A percentile compares a stretch with the other conserved stretches of the same genome.
phyloP scores from a whole-genome alignment of 2,888 invertebrate genomes.

The Orchestes rusci region DNA sequence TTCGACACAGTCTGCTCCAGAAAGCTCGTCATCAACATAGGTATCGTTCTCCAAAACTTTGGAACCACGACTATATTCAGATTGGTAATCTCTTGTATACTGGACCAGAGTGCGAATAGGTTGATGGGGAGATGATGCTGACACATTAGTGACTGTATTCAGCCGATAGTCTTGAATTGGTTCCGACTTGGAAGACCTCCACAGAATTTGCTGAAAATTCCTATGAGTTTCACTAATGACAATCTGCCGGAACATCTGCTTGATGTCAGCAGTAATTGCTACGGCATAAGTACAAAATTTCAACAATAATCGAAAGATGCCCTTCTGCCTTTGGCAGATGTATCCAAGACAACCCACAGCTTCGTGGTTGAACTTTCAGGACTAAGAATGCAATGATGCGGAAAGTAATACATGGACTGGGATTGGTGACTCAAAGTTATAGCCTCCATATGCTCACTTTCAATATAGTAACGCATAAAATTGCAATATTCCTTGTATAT shows the following conservation, averaged over 20 bases:
- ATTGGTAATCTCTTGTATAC: slow-evolving; percentile 1
- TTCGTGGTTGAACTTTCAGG: slow-evolving; percentile 12
- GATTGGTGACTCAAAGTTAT: not conserved
- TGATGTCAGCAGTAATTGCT: slow-evolving; percentile 15
- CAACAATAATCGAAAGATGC: slow-evolving; percentile 4
- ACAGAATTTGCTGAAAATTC: slow-evolving; percentile 13
- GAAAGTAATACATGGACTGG: slow-evolving; percentile 19
- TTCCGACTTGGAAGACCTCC: slow-evolving; percentile 9
- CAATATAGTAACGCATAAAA: slow-evolving; percentile 24
- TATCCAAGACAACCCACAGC: slow-evolving; percentile 10
- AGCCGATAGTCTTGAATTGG: slow-evolving; percentile 13
- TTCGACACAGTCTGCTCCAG: not conserved
- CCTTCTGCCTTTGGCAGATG: slow-evolving; percentile 9
- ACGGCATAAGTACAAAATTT: not conserved
- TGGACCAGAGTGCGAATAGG: slow-evolving; percentile 9
- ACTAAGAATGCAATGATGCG: slow-evolving; percentile 23
- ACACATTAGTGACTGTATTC: slow-evolving; percentile 12
- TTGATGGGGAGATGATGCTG: slow-evolving; percentile 7
- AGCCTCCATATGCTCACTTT: slow-evolving; percentile 4
- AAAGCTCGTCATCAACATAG: slow-evolving; percentile 11
- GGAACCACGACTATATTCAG: slow-evolving; percentile 1
- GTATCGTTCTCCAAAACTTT: slow-evolving; percentile 2
- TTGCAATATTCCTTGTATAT: slow-evolving; percentile 2
- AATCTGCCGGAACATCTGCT: slow-evolving; percentile 13
- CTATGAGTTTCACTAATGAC: not conserved